phyloP scores from a whole-genome alignment of 2,113 vertebrate species.

The human (Homo sapiens) region DNA sequence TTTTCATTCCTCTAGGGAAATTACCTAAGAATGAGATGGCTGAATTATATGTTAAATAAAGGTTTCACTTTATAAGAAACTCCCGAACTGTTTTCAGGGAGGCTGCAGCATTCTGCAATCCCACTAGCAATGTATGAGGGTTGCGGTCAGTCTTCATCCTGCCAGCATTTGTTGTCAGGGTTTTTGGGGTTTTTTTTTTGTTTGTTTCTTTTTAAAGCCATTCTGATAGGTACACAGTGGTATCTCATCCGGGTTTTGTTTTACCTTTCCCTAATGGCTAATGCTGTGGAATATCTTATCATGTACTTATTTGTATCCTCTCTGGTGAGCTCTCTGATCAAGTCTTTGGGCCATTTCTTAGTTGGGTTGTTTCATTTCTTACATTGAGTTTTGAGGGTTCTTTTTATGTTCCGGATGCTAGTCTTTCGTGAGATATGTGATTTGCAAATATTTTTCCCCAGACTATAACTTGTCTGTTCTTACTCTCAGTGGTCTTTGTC shows the following conservation, averaged over 20 bases:
- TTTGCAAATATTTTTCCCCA: not conserved
- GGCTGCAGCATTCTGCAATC: not conserved
- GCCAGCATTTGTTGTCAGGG: not conserved
- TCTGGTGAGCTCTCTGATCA: not conserved
- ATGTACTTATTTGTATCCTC: not conserved
- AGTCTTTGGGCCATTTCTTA: not conserved
- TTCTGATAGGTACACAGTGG: not conserved
- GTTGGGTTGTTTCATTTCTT: not conserved
- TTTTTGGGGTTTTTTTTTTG: not conserved
- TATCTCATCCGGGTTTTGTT: not conserved
- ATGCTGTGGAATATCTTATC: not conserved
- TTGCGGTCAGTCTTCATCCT: accelerated
- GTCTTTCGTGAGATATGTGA: not conserved
- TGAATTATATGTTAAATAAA: not conserved
- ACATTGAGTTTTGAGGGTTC: not conserved
- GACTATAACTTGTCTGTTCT: not conserved
- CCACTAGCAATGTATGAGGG: accelerated
- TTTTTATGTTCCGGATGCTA: not conserved
- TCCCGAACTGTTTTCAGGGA: not conserved
- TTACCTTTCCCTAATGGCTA: not conserved
- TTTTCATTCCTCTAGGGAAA: not conserved
- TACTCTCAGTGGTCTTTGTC: not conserved
- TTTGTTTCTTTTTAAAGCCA: not conserved
- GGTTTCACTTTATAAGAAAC: not conserved
- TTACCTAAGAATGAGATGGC: not conserved